Evolutionary conservation across 2,797 vertebrate species (phyloP).

Genomic region (Chloroceryle inda): DNA sequence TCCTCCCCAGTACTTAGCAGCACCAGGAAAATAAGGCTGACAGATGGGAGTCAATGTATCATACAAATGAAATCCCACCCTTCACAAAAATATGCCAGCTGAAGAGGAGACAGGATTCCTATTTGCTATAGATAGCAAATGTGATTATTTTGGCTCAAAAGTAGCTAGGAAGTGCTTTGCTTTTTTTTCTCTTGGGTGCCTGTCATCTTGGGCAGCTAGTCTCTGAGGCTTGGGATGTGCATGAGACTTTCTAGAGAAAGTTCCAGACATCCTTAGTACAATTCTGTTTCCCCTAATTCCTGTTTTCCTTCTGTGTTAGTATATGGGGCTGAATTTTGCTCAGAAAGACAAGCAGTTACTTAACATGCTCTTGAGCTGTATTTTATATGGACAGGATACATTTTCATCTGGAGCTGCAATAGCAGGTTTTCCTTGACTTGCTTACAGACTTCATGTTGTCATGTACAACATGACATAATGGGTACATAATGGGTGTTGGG

Average conservation of each 20-base stretch:
- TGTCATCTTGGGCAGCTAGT: neutral
- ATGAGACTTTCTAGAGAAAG: neutral
- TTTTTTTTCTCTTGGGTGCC: neutral
- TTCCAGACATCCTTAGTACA: neutral
- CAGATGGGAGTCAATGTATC: conserved; percentile 61
- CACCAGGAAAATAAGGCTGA: conserved; percentile 35
- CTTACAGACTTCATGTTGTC: neutral
- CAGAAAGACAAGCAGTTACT: neutral
- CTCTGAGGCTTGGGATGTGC: neutral
- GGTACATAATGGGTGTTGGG: neutral
- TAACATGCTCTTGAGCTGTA: neutral
- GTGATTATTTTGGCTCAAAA: neutral
- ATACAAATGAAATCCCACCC: conserved; percentile 53
- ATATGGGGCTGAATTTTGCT: neutral
- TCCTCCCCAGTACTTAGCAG: conserved; percentile 43
- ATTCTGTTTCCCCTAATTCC: neutral
- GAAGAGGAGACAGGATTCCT: conserved; percentile 28
- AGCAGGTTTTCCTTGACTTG: neutral
- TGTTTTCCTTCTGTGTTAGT: neutral
- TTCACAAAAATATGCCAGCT: conserved; percentile 18
- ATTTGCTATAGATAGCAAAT: neutral
- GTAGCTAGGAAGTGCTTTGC: neutral
- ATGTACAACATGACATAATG: neutral
- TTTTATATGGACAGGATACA: neutral
- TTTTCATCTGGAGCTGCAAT: neutral